phyloP scores from a whole-genome alignment of 2,888 invertebrate species.

The Galerucella pusilla region DNA sequence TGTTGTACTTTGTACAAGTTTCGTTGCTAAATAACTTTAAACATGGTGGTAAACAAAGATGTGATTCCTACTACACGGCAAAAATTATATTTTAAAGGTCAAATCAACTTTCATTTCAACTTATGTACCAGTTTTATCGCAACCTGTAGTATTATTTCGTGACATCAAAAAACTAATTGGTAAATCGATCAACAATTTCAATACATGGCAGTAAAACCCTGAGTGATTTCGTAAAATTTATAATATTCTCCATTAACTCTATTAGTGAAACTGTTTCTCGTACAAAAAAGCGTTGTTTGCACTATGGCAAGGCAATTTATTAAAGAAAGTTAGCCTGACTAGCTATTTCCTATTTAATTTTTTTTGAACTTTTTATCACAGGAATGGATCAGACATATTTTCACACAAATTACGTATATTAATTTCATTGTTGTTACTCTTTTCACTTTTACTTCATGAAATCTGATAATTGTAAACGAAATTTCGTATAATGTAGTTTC shows the following conservation, averaged over 20 bases:
- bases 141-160: constrained; percentile 6
- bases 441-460: no score
- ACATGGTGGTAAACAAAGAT: not conserved
- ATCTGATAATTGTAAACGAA: not conserved
- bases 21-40: not conserved
- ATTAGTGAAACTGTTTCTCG: constrained; percentile 1
- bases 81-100: constrained; percentile 7
- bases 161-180: constrained; percentile 9
- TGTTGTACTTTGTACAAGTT: not conserved
- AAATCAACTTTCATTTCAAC: constrained; percentile 20
- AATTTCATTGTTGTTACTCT: not conserved
- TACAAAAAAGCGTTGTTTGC: constrained; percentile 6
- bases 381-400: not conserved
- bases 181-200: constrained; percentile 15
- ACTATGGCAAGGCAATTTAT: not conserved
- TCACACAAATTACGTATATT: not conserved
- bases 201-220: constrained; percentile 7
- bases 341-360: constrained; percentile 7
- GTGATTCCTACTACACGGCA: not conserved
- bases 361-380: not conserved
- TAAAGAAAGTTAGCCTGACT: constrained; percentile 8
- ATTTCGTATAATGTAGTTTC: no score
- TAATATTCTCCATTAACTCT: not conserved
- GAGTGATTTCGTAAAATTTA: constrained; percentile 3
- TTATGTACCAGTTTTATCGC: constrained; percentile 11